Base-by-base conservation (phyloP, 2,888 invertebrate species). In the Diplazon laetatorius region DNA sequence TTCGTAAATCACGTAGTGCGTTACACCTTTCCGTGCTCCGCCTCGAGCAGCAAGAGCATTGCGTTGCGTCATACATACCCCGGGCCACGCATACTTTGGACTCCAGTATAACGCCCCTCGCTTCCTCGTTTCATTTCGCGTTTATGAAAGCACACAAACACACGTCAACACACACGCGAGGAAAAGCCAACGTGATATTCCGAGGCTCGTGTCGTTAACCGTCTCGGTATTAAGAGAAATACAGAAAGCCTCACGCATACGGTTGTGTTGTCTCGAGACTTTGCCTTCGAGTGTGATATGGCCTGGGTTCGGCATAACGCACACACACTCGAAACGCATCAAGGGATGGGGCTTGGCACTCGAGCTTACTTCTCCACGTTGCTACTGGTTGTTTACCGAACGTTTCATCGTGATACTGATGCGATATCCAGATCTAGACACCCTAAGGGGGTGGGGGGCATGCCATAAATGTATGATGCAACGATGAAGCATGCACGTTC, bases 391-490 rank as follows among this genome's bases (percentile, higher is more conserved):
- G 18, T 25, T 46, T 20, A 18, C 37, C n/a, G 25, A 14, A 10
- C 18, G 50, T 62, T 25, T 42, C 42, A 25, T 50, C 8, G n/a
- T 20, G 16, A 16, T 22, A 20, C 30, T 62, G 71, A 39, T 52
- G 50, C 16, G 42, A 50, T 55, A 62, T 50, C 25, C 25, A 50
- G 62, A 62, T 25, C n/a, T 52, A 52, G 60, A 65, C 60, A 68
- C 71, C n/a, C n/a, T n/a, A n/a, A n/a, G n/a, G n/a, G n/a, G n/a
- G n/a, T n/a, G n/a, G 80, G 75, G 74, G 74, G 75, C 77, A 81
- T 62, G 79, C 81, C 76, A 86, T 86, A 86, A 87, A 86, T 87
- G 84, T 83, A 85, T 87, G 82, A 86, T 84, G 77, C 81, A 81
- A 68, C 70, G 72, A n/a, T 68, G 14, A 42, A 71, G 62, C 55